Evolutionary conservation across 2,797 vertebrate genomes (phyloP), one percentile per base, ranked within the genome.

Genomic region (Amblyopsis hoosieri): DNA sequence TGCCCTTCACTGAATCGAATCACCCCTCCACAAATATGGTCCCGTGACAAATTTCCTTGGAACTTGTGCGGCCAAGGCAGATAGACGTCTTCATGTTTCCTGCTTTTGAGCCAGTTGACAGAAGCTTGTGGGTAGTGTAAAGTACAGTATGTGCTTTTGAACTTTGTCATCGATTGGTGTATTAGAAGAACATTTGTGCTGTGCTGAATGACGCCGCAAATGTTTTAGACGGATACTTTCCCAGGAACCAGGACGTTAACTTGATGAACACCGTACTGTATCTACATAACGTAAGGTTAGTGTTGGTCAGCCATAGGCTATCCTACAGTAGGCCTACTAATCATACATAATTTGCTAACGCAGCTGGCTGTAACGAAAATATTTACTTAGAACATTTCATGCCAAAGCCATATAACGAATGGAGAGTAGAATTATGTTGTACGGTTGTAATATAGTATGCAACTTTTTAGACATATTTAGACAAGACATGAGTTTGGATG

Each of bases 21-120:
- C 37, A 37, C 8, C 37, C 37, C 4, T 49, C 45, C 45, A 48
- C 55, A 60, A 19, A 11, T 62, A 76, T 48, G 75, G 80, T 93
- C 92, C 79, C 92, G 90, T 93, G 91, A 93, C 91, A 78, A 84
- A 87, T 85, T 81, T 86, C 84, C 84, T 87, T 73, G 82, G 84
- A 85, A 89, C 82, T 89, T 87, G 47, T 72, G 54, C 67, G 29
- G 54, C 58, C 42, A 70, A 75, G 77, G 80, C 76, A 81, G 73
- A 74, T 71, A 48, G 50, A 15, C 37, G 47, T 66, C 23, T 23
- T 23, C 71, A 78, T 83, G 83, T 87, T 88, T 91, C 87, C 87
- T 90, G 79, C 66, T 85, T 75, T 61, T 55, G 62, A 57, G 29
- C 33, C n/a, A 63, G 60, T 60, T 64, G 29, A 72, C 63, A 63